Percentiles rank a stretch among this genome's conserved stretches.
Conservation (phyloP, 2,888 invertebrate species). For the Noctua pronuba region DNA sequence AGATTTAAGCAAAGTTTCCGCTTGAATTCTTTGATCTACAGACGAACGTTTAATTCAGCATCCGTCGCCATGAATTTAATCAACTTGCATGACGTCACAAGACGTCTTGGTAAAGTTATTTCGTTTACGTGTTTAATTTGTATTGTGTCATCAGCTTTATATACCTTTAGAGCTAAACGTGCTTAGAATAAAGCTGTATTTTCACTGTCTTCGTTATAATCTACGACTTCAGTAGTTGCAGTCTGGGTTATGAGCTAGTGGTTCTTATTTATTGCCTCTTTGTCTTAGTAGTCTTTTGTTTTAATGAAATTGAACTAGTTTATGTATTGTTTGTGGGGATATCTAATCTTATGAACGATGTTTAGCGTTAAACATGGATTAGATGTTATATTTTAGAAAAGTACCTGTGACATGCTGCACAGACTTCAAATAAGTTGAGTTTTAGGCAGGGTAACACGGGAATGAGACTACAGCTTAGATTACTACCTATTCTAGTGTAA, state of each 20-base stretch:
- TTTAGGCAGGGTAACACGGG: neutral
- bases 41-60: neutral
- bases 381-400: neutral
- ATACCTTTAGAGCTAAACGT: conserved; percentile 10
- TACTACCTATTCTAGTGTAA: neutral
- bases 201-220: conserved; percentile 24
- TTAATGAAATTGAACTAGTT: conserved; percentile 3
- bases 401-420: neutral
- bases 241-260: neutral
- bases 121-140: conserved; percentile 45
- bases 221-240: conserved; percentile 11
- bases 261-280: conserved; percentile 24
- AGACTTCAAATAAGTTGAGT: neutral
- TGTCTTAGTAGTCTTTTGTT: conserved; percentile 14
- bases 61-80: conserved; percentile 26
- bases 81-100: conserved; percentile 35
- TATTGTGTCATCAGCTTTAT: conserved; percentile 32
- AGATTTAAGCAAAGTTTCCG: neutral
- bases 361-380: neutral
- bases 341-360: neutral
- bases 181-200: conserved; percentile 22
- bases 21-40: conserved; percentile 12
- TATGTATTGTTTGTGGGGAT: neutral
- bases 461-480: neutral
- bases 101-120: conserved; percentile 27